Evolutionary conservation across 2,113 vertebrate genomes (phyloP), one percentile per base, ranked within the genome.

Genomic region (Leucopternis melanops): DNA sequence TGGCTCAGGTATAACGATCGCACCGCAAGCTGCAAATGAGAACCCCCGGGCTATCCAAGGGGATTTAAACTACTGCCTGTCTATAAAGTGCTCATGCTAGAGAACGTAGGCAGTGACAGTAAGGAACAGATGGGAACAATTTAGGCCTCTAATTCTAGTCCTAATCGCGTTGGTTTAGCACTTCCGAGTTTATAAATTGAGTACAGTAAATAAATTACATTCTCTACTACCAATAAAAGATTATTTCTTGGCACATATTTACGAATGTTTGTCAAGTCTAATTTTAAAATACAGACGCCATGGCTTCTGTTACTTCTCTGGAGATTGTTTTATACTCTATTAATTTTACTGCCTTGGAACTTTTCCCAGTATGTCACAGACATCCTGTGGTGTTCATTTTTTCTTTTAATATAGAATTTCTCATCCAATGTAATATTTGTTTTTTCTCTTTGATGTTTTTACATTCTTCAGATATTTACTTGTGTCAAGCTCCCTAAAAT

Each of bases 1-100:
- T 74, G 59, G 16, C n/a, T 89, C 0, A 0, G 25, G 49, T 38
- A 0, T 16, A 42, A 13, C 8, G 17, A 19, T 3, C 45, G 32
- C n/a, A 36, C 21, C 3, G 2, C 44, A 42, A 84, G 15, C 32
- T 91, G 69, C 25, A 50, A 40, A 34, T 9, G 31, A 34, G n/a
- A 89, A 13, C 5, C 8, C 50, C 1, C 0, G 0, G 17, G 4
- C 38, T 81, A 31, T 4, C 57, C 45, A 20, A 74, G 10, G 9
- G 38, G 5, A 15, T 45, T 59, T n/a, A 31, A 71, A 75, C 36
- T 77, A 5, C 52, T 75, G 36, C 47, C 23, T 40, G 25, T 57
- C 79, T 18, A 12, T 26, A 8, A 52, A 63, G 38, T 44, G 17
- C 13, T 89, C 5, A 0, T 40, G n/a, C 45, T 63, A 32, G 55